Evolutionary conservation across 2,797 vertebrate species (phyloP), one percentile per base, ranked within the genome.

Genomic region (Cynopterus sphinx): DNA sequence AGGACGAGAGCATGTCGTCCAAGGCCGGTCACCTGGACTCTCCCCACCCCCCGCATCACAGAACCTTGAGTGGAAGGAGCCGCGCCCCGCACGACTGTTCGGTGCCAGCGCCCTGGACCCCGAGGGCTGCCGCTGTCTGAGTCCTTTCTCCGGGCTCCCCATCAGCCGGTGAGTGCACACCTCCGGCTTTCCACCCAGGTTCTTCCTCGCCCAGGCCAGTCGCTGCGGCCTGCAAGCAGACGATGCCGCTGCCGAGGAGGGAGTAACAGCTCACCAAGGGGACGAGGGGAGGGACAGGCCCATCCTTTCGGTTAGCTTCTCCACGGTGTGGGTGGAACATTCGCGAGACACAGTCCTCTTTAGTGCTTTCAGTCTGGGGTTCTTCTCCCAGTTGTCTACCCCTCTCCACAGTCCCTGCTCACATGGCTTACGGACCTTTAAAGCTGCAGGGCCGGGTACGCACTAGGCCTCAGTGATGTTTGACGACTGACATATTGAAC

Each of bases 221-320:
- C 46, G 0, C 39, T 16, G 15, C 49, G 55, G 46, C 55, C n/a
- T 46, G 53, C 3, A 49, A 49, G 21, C 65, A 41, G 65, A 46
- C 26, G 21, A 0, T 21, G 4, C 7, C 10, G 6, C 17, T 65
- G 28, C 51, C 5, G 1, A 26, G 28, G 33, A 9, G 24, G 17
- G 26, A 11, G 31, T 4, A 28, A 61, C 6, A 1, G 24, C 8
- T 39, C 16, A 4, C 10, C 11, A 39, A 19, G 36, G 61, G 9
- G 31, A 43, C 17, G 49, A 17, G 13, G 36, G 59, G 9, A 33
- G 46, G 31, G 33, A 41, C 51, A 70, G 33, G 33, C 33, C 33
- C 24, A n/a, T 16, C 8, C 9, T 71, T 59, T 65, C n/a, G 24
- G 39, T 33, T 24, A 55, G 5, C 55, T 46, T 63, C 65, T 85